Base-by-base conservation (phyloP, 1,140 invertebrate species). In the Zaprionus camerounensis region DNA sequence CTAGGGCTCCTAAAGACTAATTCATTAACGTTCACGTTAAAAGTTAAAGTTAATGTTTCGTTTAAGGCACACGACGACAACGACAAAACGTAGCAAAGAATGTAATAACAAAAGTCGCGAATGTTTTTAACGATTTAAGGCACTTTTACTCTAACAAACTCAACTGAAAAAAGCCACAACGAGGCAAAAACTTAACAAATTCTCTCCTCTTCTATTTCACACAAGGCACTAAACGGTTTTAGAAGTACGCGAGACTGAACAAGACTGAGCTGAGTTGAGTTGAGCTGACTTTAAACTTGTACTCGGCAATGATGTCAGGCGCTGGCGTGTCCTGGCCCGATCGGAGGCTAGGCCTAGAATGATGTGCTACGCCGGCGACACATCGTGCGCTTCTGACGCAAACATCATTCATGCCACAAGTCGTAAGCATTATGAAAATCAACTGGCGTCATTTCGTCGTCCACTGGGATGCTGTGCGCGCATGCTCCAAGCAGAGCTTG, bases 321-420 rank as follows among this genome's bases (percentile, higher is more conserved):
- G n/a, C 34, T 34, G 31, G 76, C 71, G 88, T 81, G 91, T 92
- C 80, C 86, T 92, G 78, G 78, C 91, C 86, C 90, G 22, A 91
- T 92, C 90, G 85, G 86, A 86, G 91, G 91, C 92, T 92, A 92
- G 91, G 91, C 91, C 91, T 92, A 92, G 91, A 92, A 91, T 92
- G 91, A 92, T 92, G 90, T 92, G 91, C 80, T 91, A 79, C 83
- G 76, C 84, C 84, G 81, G 71, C 87, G 80, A 90, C 91, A 92
- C 87, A 92, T 91, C 91, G 80, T 81, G 84, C 76, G 82, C 91
- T 92, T 92, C 91, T 92, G 91, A 81, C 44, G 70, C 71, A 74
- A 83, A 81, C 80, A 91, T 91, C 78, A 92, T 86, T 79, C 90
- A 91, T 92, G 88, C 91, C 91, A 91, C 90, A 82, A 92, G 91